phyloP scores from a whole-genome alignment of 2,113 vertebrate species.

The Mustela lutreola region DNA sequence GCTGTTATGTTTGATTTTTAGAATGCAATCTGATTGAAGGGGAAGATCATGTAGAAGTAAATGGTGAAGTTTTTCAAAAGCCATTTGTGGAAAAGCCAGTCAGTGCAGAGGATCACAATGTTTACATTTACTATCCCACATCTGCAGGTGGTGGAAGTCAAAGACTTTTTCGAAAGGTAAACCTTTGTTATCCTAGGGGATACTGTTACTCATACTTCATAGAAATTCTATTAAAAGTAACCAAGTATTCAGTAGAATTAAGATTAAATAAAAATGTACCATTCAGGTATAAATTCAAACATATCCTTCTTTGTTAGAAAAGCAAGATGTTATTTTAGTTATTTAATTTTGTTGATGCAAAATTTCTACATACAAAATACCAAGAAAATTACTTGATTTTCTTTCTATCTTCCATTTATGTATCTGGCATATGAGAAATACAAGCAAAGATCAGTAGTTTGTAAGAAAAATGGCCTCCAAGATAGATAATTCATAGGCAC shows the following conservation, averaged over 20 bases:
- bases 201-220: neutral
- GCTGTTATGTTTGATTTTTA: slow-evolving; percentile 71
- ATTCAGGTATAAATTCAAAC: slow-evolving; percentile 39
- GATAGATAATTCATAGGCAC: slow-evolving; percentile 1
- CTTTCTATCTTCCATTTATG: neutral
- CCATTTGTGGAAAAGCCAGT: slow-evolving; percentile 96
- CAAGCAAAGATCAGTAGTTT: slow-evolving; percentile 1
- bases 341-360: neutral
- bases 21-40: slow-evolving; percentile 95
- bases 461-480: slow-evolving; percentile 50
- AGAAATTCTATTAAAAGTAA: slow-evolving; percentile 3
- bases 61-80: slow-evolving; percentile 95
- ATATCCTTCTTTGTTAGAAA: neutral
- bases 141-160: slow-evolving; percentile 95
- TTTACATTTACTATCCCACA: slow-evolving; percentile 96
- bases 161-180: slow-evolving; percentile 94
- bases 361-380: neutral
- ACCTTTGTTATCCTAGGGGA: neutral
- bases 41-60: slow-evolving; percentile 96
- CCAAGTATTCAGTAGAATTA: neutral
- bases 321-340: neutral
- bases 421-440: slow-evolving; percentile 34
- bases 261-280: neutral
- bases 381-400: neutral
- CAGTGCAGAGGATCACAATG: slow-evolving; percentile 95